Base-by-base conservation (phyloP, 2,797 vertebrate genomes). In the Tragelaphus eurycerus region DNA sequence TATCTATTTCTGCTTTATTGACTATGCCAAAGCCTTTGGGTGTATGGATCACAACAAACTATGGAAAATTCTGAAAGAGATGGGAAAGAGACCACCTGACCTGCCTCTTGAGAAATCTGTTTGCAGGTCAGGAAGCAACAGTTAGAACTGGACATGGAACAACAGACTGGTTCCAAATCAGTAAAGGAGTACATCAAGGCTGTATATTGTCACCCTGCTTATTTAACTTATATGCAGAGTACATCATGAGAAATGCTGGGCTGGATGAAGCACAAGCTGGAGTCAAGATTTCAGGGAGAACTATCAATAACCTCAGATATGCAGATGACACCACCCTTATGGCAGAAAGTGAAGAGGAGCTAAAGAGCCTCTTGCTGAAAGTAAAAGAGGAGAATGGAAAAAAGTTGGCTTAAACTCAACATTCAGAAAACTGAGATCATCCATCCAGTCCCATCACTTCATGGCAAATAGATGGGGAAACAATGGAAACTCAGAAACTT, bases 121-220 rank as follows among this genome's bases (percentile, higher is more conserved):
- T 2, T 64, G 31, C 31, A 64, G 8, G 62, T 19, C 7, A n/a
- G 62, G 62, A 64, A 64, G 31, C 62, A 64, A 9, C 31, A n/a
- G 7, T 27, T 59, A 59, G 57, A 64, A 64, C 16, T 64, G 62
- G 62, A 64, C 7, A 9, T 64, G 62, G 62, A 64, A 64, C 7
- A n/a, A 16, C 62, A 64, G 31, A 64, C 62, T 64, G 31, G 31
- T 64, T 64, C 62, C 62, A n/a, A n/a, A 64, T 64, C 8, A 7
- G 60, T 4, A 64, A 17, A 64, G 7, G 31, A n/a, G 7, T 17
- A 4, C 0, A 0, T 64, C 4, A 64, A 64, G 62, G 15, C 62
- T 64, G 31, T n/a, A 64, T 64, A 10, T 19, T 17, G 31, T 64
- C 16, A 64, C 62, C 31, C 7, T 64, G 62, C 16, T 64, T 64